Evolutionary conservation across 2,888 invertebrate genomes (phyloP).

Genomic region (Tenthredo scrophulariae): DNA sequence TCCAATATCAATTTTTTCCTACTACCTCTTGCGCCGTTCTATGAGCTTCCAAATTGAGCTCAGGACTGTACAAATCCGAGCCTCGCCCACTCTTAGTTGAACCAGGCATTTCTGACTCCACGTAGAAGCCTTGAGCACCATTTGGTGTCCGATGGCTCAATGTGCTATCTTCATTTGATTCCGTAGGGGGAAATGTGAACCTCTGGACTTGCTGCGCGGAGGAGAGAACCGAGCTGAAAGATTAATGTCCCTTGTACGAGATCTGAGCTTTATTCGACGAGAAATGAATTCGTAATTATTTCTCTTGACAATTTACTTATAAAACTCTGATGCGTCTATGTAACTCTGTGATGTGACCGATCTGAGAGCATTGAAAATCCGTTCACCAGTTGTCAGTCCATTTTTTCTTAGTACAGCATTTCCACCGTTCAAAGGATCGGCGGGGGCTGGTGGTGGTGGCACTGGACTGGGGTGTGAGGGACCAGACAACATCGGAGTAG

Average conservation of each 20-base stretch:
- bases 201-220: constrained; percentile 72
- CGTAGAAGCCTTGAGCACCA: constrained; percentile 60
- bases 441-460: constrained; percentile 74
- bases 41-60: constrained; percentile 75
- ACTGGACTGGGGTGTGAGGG: constrained; percentile 67
- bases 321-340: constrained; percentile 76
- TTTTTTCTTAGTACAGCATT: constrained; percentile 62
- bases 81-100: constrained; percentile 61
- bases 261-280: background rate
- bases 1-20: background rate
- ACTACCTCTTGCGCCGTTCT: constrained; percentile 74
- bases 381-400: constrained; percentile 73
- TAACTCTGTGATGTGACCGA: constrained; percentile 74
- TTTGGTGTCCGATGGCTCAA: constrained; percentile 35
- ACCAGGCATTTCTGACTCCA: constrained; percentile 59
- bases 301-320: constrained; percentile 68
- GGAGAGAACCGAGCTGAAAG: constrained; percentile 69
- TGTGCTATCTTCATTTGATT: constrained; percentile 55
- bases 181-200: constrained; percentile 66
- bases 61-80: constrained; percentile 75
- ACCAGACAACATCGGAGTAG: constrained; percentile 16
- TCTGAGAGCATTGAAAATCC: constrained; percentile 74
- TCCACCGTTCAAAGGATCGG: constrained; percentile 63
- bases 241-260: background rate
- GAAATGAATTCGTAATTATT: background rate